phyloP scores from a whole-genome alignment of 2,113 vertebrate genomes.

The rabbit (Oryctolagus cuniculus) region mOryCun1.1 NC_091435.1:105815001-105815500 shows the following conservation, averaged over 20 bases:
- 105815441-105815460: constrained; percentile 10
- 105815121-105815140: background rate
- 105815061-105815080: background rate
- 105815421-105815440: background rate
- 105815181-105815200: background rate
- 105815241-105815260: constrained; percentile 4
- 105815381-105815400: background rate
- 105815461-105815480: background rate
- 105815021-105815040: background rate
- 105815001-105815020: background rate
- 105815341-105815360: background rate
- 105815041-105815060: background rate
- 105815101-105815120: background rate
- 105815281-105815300: background rate
- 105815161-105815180: background rate
- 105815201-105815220: constrained; percentile 19
- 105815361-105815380: constrained; percentile 25
- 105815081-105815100: too few species aligned
- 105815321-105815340: background rate
- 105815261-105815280: background rate
- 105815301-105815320: background rate
- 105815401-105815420: constrained; percentile 37
- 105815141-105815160: background rate
- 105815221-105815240: background rate
- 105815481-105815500: constrained; percentile 21